Percentiles rank a stretch among this genome's conserved stretches.
Evolutionary conservation across 2,797 vertebrate genomes (phyloP).

Genomic region (Lacerta viridis): DNA sequence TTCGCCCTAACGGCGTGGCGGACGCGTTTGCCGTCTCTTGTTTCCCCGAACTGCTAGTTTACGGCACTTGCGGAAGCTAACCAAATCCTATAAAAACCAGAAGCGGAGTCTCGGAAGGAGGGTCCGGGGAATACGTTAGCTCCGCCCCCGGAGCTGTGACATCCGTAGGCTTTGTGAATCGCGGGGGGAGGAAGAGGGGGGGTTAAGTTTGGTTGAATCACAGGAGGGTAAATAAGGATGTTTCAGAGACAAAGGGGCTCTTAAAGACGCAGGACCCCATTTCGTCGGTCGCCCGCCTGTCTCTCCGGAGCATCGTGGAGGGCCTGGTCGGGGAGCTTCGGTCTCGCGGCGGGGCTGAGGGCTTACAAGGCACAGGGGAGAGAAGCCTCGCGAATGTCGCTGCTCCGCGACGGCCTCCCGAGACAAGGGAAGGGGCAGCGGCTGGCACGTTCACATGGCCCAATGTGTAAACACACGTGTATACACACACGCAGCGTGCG

Average conservation of each 20-base stretch:
- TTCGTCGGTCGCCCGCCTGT: conserved; percentile 26
- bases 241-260: conserved; percentile 82
- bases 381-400: background rate
- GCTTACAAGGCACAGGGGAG: background rate
- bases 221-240: conserved; percentile 79
- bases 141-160: conserved; percentile 61
- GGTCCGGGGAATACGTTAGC: conserved; percentile 26
- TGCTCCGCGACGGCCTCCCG: background rate
- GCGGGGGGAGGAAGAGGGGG: background rate
- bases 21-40: background rate
- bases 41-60: background rate
- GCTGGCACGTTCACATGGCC: background rate
- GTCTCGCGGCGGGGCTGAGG: background rate
- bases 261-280: conserved; percentile 76
- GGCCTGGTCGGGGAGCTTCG: background rate
- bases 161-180: conserved; percentile 68
- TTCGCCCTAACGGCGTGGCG: background rate
- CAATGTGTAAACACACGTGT: background rate
- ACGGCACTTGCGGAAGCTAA: conserved; percentile 46
- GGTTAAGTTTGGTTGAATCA: conserved; percentile 78
- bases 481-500: background rate
- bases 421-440: background rate
- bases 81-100: background rate
- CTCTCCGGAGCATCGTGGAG: conserved; percentile 60
- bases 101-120: conserved; percentile 26